Conservation (phyloP, 2,113 vertebrate species). For the Hemibagrus wyckioides region DNA sequence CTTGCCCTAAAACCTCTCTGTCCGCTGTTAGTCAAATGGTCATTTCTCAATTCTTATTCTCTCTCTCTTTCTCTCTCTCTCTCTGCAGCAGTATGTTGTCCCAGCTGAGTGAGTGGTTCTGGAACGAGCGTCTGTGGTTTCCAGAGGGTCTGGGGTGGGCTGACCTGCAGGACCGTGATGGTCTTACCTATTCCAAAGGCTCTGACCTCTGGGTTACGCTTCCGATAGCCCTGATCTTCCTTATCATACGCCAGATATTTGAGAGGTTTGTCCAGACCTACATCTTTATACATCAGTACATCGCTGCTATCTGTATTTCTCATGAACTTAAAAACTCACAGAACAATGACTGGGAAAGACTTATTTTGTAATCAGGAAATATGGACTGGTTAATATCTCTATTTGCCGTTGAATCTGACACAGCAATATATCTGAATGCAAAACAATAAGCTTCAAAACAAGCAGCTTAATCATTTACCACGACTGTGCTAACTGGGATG, state of each 20-base stretch:
- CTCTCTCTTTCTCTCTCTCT: background rate
- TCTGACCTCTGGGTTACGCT: constrained; percentile 84
- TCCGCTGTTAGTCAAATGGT: background rate
- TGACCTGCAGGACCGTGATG: constrained; percentile 81
- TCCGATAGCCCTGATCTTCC: constrained; percentile 85
- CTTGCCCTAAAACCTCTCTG: background rate
- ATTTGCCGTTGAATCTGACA: too few species aligned
- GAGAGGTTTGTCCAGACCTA: constrained; percentile 79
- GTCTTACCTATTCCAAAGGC: constrained; percentile 78
- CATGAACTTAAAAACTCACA: too few species aligned
- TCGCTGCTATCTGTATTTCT: too few species aligned
- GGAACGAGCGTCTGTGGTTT: constrained; percentile 93
- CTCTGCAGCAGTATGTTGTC: constrained; percentile 78
- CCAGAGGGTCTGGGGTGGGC: constrained; percentile 88
- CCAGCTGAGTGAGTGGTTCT: constrained; percentile 80
- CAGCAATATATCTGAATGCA: too few species aligned
- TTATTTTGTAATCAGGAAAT: too few species aligned
- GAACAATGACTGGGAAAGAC: too few species aligned
- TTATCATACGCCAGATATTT: constrained; percentile 84
- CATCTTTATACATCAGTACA: background rate
- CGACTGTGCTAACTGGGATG: background rate
- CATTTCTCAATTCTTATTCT: too few species aligned
- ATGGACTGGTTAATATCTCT: too few species aligned
- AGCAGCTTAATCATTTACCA: background rate
- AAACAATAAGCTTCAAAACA: background rate